Evolutionary conservation across 2,113 vertebrate species (phyloP), one percentile per base, ranked within the genome.

Genomic region (Phalacrocorax brasilianus): DNA sequence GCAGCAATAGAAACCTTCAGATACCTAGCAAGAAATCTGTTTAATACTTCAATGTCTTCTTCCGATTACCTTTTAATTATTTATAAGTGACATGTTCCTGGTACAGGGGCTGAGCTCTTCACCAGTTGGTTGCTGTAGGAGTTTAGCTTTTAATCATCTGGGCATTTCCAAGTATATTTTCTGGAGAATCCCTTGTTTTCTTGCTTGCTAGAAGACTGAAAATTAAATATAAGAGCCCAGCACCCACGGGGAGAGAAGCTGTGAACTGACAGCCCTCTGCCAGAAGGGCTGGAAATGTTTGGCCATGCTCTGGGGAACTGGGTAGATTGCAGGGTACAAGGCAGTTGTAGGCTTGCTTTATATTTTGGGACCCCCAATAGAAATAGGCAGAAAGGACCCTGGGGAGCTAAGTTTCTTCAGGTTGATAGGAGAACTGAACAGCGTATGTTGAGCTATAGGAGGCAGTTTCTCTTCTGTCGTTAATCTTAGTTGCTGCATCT

Each of bases 11-110:
- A 71, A 96, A 93, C 96, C 92, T 95, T 93, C 38, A 52, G 56
- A 61, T 96, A 90, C 71, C 87, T 59, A 89, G 92, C 92, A 94
- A 89, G 92, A 97, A 96, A 97, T 97, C 95, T 85, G 95, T 92
- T 97, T 94, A 82, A 86, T 97, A 96, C 97, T 91, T 95, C 38
- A 45, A 92, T 52, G 89, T 93, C 94, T 96, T 91, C 86, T 97
- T 96, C 95, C 96, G 87, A 44, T 96, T 94, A 96, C 94, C 85
- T 77, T 93, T 98, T 96, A 98, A 98, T 98, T 98, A 98, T 98
- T 97, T 96, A 98, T 97, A 89, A 93, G 81, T 83, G 86, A 33
- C 52, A 47, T 12, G 9, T 67, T 97, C 94, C 89, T 21, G 8
- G 82, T n/a, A 72, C 86, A 67, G 86, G 79, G 75, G 40, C 96